A percentile compares a stretch with the other conserved stretches of the same genome.
These are phyloP conservation scores for Polymixis flavicincta DNA, from an alignment of 2,888 invertebrate genomes.

Conservation along the genomic window DNA sequence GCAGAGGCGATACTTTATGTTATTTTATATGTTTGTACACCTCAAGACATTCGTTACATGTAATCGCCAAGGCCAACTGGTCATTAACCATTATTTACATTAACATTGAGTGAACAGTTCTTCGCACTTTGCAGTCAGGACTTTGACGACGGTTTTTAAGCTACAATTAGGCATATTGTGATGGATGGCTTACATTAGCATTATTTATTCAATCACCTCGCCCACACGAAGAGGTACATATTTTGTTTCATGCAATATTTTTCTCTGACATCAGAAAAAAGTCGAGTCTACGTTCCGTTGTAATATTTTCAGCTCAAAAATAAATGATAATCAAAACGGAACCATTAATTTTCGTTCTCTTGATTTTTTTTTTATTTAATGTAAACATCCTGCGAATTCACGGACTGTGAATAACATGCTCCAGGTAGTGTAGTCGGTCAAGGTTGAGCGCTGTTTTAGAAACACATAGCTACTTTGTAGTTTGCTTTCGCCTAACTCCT, in stretches of 20 bases:
- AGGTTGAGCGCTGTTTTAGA: constrained; percentile 76
- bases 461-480: constrained; percentile 63
- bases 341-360: constrained; percentile 64
- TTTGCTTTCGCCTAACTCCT: constrained; percentile 69
- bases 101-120: constrained; percentile 55
- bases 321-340: constrained; percentile 61
- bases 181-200: constrained; percentile 40
- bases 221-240: constrained; percentile 28
- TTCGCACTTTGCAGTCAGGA: constrained; percentile 46
- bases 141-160: constrained; percentile 35
- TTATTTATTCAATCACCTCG: constrained; percentile 41
- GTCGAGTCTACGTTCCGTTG: constrained; percentile 6
- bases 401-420: constrained; percentile 75
- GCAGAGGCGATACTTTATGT: constrained; percentile 51
- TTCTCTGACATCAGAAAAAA: constrained; percentile 21
- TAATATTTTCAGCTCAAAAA: constrained; percentile 40
- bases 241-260: constrained; percentile 37
- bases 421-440: constrained; percentile 82
- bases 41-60: constrained; percentile 47
- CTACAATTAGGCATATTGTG: constrained; percentile 31
- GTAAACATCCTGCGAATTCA: constrained; percentile 79
- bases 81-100: constrained; percentile 63
- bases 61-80: constrained; percentile 66
- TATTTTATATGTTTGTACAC: constrained; percentile 53
- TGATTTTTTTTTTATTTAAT: constrained; percentile 69